These are phyloP conservation scores for Erynnis tages DNA, from an alignment of 2,888 invertebrate genomes.

Conservation along the genomic window DNA sequence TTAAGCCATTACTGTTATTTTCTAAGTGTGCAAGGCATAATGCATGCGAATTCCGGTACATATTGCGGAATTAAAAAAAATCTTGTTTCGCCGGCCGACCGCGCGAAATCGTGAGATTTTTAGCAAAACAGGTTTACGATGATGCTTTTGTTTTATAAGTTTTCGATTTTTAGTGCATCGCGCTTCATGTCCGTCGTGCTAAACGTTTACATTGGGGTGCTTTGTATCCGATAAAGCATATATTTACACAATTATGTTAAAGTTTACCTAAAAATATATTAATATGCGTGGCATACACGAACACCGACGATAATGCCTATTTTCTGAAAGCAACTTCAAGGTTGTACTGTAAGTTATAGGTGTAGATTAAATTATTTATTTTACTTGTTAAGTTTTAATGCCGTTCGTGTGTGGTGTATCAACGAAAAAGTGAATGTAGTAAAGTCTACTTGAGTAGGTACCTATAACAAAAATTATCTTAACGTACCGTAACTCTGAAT, in stretches of 20 bases:
- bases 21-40: constrained; percentile 6
- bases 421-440: no score
- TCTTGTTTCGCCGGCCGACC: constrained; percentile 48
- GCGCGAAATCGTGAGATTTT: constrained; percentile 65
- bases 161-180: constrained; percentile 49
- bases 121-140: constrained; percentile 53
- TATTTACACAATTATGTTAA: background rate
- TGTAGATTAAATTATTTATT: no score
- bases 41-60: constrained; percentile 27
- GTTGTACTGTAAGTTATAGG: background rate
- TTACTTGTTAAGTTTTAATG: no score
- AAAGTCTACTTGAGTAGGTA: no score
- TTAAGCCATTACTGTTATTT: constrained; percentile 26
- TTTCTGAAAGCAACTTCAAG: constrained; percentile 10
- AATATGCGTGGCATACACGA: constrained; percentile 20
- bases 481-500: no score
- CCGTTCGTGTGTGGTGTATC: no score
- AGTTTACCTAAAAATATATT: background rate
- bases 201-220: constrained; percentile 1
- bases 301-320: background rate
- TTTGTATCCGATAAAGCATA: background rate
- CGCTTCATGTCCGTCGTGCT: constrained; percentile 12
- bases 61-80: constrained; percentile 42
- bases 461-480: no score
- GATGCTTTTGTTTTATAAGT: constrained; percentile 43